Conservation (phyloP, 2,113 vertebrate genomes). For the Anhinga rufa region DNA sequence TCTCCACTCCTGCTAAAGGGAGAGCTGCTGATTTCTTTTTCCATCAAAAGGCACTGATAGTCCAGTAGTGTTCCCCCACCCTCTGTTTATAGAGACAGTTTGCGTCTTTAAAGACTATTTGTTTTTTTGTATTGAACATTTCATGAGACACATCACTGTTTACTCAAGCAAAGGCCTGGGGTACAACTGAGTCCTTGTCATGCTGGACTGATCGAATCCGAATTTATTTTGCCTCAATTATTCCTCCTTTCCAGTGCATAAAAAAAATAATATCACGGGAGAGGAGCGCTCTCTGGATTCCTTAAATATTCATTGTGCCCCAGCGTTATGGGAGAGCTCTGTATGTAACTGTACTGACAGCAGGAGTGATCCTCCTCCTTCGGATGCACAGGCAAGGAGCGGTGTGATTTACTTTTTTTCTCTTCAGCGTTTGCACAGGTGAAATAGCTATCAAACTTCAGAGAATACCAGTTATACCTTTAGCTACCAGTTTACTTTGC, state of each 20-base stretch:
- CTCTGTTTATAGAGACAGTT: constrained; percentile 41
- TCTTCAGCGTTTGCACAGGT: neutral
- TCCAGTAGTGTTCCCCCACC: neutral
- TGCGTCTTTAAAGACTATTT: constrained; percentile 49
- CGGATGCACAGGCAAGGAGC: neutral
- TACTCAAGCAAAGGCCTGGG: constrained; percentile 20
- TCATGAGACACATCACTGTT: constrained; percentile 39
- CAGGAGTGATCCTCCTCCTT: neutral
- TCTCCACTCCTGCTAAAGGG: neutral
- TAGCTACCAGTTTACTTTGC: neutral
- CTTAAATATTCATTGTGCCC: neutral
- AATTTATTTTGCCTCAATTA: constrained; percentile 5
- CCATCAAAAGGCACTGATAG: neutral
- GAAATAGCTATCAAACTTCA: neutral
- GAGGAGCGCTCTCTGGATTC: neutral
- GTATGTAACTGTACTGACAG: neutral
- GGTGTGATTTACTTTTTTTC: neutral
- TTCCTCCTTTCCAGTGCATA: neutral
- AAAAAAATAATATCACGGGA: neutral
- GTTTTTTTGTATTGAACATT: constrained; percentile 45
- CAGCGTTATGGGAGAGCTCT: neutral
- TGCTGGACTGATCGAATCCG: neutral
- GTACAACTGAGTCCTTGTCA: constrained; percentile 29
- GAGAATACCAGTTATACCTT: neutral
- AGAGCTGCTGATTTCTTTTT: neutral